Evolutionary conservation across 2,113 vertebrate genomes (phyloP).

Genomic region (Acanthochromis polyacanthus): DNA sequence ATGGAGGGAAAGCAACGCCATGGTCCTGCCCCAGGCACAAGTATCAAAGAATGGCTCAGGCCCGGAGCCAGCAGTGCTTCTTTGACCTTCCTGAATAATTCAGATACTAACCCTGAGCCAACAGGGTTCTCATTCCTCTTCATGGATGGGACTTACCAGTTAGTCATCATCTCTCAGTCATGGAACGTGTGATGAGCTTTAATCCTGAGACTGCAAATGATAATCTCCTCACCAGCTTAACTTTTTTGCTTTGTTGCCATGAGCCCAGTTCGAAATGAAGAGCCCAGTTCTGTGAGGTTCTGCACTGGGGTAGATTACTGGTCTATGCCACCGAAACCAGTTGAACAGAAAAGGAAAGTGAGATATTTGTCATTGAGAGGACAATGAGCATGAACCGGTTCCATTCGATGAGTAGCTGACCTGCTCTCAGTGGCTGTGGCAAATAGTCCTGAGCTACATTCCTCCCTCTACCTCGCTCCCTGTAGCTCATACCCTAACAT

Average conservation of each 20-base stretch:
- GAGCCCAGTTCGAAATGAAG: slow-evolving; percentile 22
- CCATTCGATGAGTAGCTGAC: background rate
- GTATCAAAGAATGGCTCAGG: slow-evolving; percentile 41
- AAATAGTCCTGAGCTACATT: slow-evolving; percentile 51
- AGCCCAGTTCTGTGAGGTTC: background rate
- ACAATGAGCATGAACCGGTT: slow-evolving; percentile 15
- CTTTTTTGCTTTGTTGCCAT: slow-evolving; percentile 28
- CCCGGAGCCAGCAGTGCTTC: slow-evolving; percentile 38
- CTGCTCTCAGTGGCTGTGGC: slow-evolving; percentile 27
- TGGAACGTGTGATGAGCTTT: slow-evolving; percentile 63
- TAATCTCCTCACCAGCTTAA: slow-evolving; percentile 52
- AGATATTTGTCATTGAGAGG: slow-evolving; percentile 69
- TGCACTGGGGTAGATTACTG: background rate
- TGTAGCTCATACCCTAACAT: slow-evolving; percentile 19
- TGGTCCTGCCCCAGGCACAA: background rate
- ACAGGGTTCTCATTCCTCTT: slow-evolving; percentile 12
- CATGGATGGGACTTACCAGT: slow-evolving; percentile 40
- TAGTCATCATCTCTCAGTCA: slow-evolving; percentile 35
- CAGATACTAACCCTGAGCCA: slow-evolving; percentile 32
- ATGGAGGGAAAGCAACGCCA: slow-evolving; percentile 45
- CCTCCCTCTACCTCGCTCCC: slow-evolving; percentile 30
- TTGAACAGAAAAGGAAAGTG: background rate
- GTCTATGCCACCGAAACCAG: slow-evolving; percentile 27
- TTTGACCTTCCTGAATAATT: slow-evolving; percentile 74
- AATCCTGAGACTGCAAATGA: slow-evolving; percentile 43